Conservation (phyloP, 2,113 vertebrate species). For the Misgurnus mizolepis region DNA sequence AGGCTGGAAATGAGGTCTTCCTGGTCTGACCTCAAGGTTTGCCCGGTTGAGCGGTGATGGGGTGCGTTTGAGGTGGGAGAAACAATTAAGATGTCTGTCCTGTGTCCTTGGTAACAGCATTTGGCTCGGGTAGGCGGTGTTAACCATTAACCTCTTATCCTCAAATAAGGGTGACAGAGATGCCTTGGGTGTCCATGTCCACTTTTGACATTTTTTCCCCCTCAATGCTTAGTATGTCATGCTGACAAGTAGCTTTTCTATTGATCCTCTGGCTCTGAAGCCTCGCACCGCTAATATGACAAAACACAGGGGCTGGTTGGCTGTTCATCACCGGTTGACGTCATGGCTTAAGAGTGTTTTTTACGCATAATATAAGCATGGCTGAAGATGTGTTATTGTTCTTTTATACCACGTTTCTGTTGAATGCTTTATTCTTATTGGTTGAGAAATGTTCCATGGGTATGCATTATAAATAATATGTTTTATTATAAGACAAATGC, state of each 20-base stretch:
- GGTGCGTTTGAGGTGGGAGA: neutral
- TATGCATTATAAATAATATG: too few species aligned
- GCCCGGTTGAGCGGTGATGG: neutral
- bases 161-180: constrained; percentile 21
- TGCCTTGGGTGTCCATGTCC: constrained; percentile 2
- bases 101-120: neutral
- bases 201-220: neutral
- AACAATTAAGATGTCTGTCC: constrained; percentile 10
- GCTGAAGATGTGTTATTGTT: neutral
- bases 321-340: neutral
- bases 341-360: neutral
- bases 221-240: neutral
- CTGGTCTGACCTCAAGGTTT: constrained; percentile 19
- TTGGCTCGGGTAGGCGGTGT: neutral
- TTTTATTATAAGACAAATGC: too few species aligned
- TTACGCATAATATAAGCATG: neutral
- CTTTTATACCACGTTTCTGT: too few species aligned
- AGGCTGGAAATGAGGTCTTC: constrained; percentile 11
- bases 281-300: neutral
- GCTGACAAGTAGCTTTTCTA: neutral
- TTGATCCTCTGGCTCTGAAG: neutral
- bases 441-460: too few species aligned
- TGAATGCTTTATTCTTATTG: too few species aligned
- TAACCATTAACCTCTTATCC: constrained; percentile 30
- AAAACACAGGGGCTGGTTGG: neutral